phyloP scores from a whole-genome alignment of 2,113 vertebrate species.

The Litocranius walleri region DNA sequence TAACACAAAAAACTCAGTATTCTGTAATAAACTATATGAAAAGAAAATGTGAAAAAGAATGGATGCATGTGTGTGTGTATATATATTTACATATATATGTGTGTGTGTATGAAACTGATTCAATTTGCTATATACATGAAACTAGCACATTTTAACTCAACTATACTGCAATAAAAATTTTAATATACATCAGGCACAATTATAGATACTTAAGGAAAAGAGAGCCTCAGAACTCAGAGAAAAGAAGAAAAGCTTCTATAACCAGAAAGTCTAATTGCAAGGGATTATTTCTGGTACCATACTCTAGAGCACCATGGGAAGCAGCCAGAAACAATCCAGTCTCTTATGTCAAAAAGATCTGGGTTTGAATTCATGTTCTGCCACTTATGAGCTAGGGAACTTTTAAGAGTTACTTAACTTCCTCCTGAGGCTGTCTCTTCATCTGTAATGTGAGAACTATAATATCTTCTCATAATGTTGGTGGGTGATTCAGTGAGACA shows the following conservation, averaged over 20 bases:
- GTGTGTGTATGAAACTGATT: neutral
- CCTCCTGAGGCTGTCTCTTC: neutral
- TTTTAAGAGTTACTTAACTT: neutral
- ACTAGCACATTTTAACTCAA: neutral
- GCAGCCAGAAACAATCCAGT: neutral
- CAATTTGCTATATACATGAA: neutral
- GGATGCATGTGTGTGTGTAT: neutral
- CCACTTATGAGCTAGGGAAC: neutral
- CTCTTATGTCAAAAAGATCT: neutral
- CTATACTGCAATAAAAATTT: neutral
- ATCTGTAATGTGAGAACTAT: neutral
- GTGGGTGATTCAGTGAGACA: neutral
- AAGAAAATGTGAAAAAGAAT: neutral
- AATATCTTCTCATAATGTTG: neutral
- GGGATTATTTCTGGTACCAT: neutral
- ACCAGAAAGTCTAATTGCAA: neutral
- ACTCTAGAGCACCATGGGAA: neutral
- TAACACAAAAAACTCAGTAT: too few relatives aligned
- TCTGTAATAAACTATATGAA: neutral
- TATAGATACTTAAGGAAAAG: neutral
- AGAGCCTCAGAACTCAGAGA: neutral
- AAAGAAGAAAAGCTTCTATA: neutral
- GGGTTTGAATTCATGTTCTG: neutral
- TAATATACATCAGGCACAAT: neutral
- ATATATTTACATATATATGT: neutral